A percentile compares a stretch with the other conserved stretches of the same genome.
These are phyloP conservation scores for Drosophila eugracilis DNA, from an alignment of 1,140 invertebrate species.

Conservation along the genomic window DNA sequence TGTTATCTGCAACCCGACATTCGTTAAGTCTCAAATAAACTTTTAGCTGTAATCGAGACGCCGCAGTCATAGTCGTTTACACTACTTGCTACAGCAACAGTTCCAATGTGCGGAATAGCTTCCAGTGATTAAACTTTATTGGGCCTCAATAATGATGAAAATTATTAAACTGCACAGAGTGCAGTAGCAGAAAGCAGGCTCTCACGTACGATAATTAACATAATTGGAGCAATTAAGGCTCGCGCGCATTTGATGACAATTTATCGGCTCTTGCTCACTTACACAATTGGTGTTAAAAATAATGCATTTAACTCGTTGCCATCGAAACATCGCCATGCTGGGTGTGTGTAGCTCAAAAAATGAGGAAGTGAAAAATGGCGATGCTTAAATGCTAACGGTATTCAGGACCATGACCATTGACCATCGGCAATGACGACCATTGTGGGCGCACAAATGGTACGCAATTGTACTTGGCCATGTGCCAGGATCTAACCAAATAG, in stretches of 20 bases:
- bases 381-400: conserved; percentile 43
- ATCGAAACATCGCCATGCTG: neutral
- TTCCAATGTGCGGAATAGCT: conserved; percentile 2
- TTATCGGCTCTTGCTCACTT: conserved; percentile 56
- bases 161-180: conserved; percentile 44
- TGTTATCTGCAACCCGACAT: neutral
- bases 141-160: conserved; percentile 25
- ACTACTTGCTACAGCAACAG: neutral
- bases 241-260: conserved; percentile 66
- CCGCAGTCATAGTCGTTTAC: neutral
- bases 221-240: conserved; percentile 71
- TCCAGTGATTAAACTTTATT: conserved; percentile 32
- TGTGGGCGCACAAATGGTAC: conserved; percentile 72
- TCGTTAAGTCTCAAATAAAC: neutral
- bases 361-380: conserved; percentile 65
- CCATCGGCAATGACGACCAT: conserved; percentile 59
- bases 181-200: conserved; percentile 7
- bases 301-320: conserved; percentile 66
- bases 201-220: conserved; percentile 73
- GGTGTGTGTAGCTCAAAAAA: conserved; percentile 39
- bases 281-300: conserved; percentile 77
- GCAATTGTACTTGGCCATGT: conserved; percentile 62
- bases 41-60: too few species aligned
- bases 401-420: conserved; percentile 17
- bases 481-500: conserved; percentile 48